Evolutionary conservation across 2,888 invertebrate genomes (phyloP), one percentile per base, ranked within the genome.

Genomic region (Periphyllus acericola): DNA sequence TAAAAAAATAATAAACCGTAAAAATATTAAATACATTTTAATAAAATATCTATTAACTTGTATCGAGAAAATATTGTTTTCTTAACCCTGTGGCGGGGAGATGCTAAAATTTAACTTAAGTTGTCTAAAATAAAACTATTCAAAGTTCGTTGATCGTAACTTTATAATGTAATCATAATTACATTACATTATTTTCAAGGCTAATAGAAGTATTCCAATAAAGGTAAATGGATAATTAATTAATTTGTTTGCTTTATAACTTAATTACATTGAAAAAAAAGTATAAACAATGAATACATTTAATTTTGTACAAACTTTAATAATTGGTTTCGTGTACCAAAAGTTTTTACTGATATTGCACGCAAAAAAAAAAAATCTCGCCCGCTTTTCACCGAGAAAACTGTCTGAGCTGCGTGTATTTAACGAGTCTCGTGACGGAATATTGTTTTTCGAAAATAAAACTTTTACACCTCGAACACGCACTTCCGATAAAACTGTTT

Each of bases 371-470:
- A 46, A 79, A 72, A 72, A 71, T 78, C 79, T 78, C 52, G 17
- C 78, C 36, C 79, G 6, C 68, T 29, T 55, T 55, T 55, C 29
- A 34, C 36, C 25, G 79, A 80, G 29, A 79, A 79, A 79, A 86
- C 72, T 79, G 60, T 71, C 55, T n/a, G 29, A 40, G 29, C 60
- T 46, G 79, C 74, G 46, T 32, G 87, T 87, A 80, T 87, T 74
- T 87, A 87, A 87, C 74, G 81, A 87, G 55, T 87, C 80, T 81
- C 87, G 87, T 87, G 80, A 87, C 87, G 74, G 74, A 80, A 81
- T 87, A 87, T 80, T 87, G 87, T 87, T 87, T 87, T 87, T 75
- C 72, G 76, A 85, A 80, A 87, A 87, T 60, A 81, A 87, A 87
- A 81, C 72, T 87, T 80, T 81, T 87, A 81, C 87, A 87, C 81